These are phyloP conservation scores for Ophthalmolycus amberensis DNA, from an alignment of 2,113 vertebrate species.

Conservation along the genomic window DNA sequence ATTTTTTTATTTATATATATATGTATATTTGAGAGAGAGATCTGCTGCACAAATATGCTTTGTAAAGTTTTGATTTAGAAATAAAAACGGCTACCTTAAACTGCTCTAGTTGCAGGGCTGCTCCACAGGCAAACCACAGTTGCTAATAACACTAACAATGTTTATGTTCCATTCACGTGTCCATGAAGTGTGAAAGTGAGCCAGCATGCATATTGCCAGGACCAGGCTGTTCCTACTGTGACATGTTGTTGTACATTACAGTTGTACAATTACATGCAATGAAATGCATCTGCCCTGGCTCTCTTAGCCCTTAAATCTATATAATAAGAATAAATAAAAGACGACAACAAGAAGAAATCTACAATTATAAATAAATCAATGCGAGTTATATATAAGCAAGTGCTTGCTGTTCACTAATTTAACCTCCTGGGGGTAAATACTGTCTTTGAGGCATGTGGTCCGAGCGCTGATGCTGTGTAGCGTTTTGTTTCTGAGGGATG, in stretches of 20 bases:
- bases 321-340: neutral
- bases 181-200: no score
- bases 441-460: no score
- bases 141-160: neutral
- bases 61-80: neutral
- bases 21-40: neutral
- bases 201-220: neutral
- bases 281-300: neutral
- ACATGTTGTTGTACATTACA: no score
- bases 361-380: neutral
- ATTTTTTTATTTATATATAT: no score
- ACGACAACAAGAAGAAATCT: neutral
- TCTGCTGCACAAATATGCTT: neutral
- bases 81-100: neutral
- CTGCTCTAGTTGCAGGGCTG: neutral
- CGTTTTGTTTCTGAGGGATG: no score
- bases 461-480: no score
- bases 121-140: neutral
- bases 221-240: neutral
- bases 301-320: neutral
- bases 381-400: neutral
- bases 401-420: no score
- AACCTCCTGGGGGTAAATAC: no score
- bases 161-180: neutral
- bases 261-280: no score